Evolutionary conservation across 2,888 invertebrate species (phyloP), one percentile per base, ranked within the genome.

Genomic region (Argynnis bischoffii): DNA sequence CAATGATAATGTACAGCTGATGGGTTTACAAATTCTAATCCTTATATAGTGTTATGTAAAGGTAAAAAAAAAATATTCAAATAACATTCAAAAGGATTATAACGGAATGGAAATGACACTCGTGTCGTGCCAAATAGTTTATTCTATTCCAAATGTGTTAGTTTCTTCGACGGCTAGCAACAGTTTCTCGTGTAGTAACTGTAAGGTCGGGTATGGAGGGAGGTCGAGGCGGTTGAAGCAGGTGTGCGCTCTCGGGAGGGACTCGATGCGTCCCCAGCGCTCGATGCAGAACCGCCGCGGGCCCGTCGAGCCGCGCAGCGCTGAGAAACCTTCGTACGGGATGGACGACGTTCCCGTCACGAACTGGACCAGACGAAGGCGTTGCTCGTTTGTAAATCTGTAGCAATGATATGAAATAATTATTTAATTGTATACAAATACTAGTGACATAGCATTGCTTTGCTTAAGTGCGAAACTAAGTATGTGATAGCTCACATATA

Each of bases 331-430:
- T 87, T 99, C 99, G 87, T 98, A 99, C 0, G 99, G 99, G 79
- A 99, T 98, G 79, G 98, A 98, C 0, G 99, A 98, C 0, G 99
- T 99, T 55, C 99, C 99, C 11, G 99, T 99, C 71, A 99, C 99
- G 92, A 99, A 99, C 90, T 99, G 98, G 48, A 99, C 94, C 69
- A 99, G 93, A 55, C 99, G 95, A 21, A 99, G 93, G 15, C 99
- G 94, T 81, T 99, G 97, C 86, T 99, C 99, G 88, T 99, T 99
- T 71, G 96, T 97, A 86, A 99, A 99, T 81, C 96, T 95, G 84
- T 67, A 80, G 71, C 11, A 41, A 41, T 8, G 0, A 41, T 41
- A 11, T 11, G 35, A 41, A 41, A 41, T 35, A 1, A 35, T 35
- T 35, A 35, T 35, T 1, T 35, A 35, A 35, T 8, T 35, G 35